A percentile compares a stretch with the other conserved stretches of the same genome.
Conservation (phyloP, 2,113 vertebrate genomes). For the Campylomormyrus numenius region DNA sequence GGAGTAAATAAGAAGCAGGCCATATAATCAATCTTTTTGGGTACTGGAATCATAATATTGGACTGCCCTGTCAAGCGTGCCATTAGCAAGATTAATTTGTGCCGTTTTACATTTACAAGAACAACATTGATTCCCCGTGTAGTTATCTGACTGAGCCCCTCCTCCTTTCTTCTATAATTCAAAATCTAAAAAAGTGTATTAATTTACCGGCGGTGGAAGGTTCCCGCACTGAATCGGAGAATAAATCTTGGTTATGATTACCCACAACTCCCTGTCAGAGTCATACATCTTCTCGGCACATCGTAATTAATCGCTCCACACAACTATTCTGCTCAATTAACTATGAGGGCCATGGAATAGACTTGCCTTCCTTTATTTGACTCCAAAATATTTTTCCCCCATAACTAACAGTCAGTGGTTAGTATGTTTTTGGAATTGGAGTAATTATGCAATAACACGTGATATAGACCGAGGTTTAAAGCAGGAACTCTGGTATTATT, state of each 20-base stretch:
- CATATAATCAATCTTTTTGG: conserved; percentile 69
- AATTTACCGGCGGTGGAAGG: conserved; percentile 55
- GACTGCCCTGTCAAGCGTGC: conserved; percentile 64
- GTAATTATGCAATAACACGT: background rate
- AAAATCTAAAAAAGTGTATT: conserved; percentile 64
- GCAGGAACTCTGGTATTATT: background rate
- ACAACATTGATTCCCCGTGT: conserved; percentile 56
- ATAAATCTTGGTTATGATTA: conserved; percentile 70
- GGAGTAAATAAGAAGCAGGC: conserved; percentile 64
- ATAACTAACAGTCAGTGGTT: background rate
- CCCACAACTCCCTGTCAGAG: conserved; percentile 62
- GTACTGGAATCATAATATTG: conserved; percentile 69
- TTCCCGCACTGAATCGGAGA: conserved; percentile 50
- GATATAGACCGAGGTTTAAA: background rate
- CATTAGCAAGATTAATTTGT: conserved; percentile 74
- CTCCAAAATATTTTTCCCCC: background rate
- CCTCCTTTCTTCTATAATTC: conserved; percentile 64
- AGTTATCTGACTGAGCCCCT: conserved; percentile 60
- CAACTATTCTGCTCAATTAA: conserved; percentile 68
- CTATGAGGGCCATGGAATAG: conserved; percentile 48
- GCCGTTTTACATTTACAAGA: conserved; percentile 68
- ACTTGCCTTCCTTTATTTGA: background rate
- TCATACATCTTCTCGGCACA: conserved; percentile 67
- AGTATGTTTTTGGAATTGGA: background rate
- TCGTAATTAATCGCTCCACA: conserved; percentile 68